phyloP scores from a whole-genome alignment of 2,888 invertebrate genomes.

The Spisula subtruncata region DNA sequence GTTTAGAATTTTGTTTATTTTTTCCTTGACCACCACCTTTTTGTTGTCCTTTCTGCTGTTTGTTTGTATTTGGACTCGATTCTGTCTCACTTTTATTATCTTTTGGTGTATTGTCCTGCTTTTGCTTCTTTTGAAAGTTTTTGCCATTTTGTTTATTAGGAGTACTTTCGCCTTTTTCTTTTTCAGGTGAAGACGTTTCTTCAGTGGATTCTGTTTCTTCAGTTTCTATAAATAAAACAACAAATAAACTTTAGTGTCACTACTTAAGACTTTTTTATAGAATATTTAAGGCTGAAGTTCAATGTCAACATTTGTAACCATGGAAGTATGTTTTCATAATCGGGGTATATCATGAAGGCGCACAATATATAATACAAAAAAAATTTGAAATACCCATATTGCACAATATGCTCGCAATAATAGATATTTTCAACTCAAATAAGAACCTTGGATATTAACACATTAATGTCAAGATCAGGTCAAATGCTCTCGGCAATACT shows the following conservation, averaged over 20 bases:
- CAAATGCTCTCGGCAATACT: no score
- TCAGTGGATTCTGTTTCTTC: neutral
- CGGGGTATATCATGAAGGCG: no score
- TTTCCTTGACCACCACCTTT: conserved; percentile 19
- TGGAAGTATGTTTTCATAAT: no score
- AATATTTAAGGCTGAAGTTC: no score
- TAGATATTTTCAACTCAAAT: no score
- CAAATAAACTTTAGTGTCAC: neutral
- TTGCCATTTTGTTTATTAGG: conserved; percentile 27
- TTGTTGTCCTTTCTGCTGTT: conserved; percentile 30
- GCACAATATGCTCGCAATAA: no score
- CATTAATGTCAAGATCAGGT: no score
- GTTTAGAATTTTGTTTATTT: conserved; percentile 31
- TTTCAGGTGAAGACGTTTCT: neutral
- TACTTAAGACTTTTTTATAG: no score
- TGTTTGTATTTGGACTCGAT: conserved; percentile 28
- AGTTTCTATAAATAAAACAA: neutral
- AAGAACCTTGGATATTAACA: no score
- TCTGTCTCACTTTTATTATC: conserved; percentile 16
- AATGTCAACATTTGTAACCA: no score
- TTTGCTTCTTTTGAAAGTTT: conserved; percentile 34
- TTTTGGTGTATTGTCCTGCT: conserved; percentile 19
- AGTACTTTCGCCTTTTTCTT: neutral
- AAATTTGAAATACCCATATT: no score
- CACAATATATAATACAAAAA: no score